Evolutionary conservation across 2,888 invertebrate genomes (phyloP).

Genomic region (Archips crataeganus): DNA sequence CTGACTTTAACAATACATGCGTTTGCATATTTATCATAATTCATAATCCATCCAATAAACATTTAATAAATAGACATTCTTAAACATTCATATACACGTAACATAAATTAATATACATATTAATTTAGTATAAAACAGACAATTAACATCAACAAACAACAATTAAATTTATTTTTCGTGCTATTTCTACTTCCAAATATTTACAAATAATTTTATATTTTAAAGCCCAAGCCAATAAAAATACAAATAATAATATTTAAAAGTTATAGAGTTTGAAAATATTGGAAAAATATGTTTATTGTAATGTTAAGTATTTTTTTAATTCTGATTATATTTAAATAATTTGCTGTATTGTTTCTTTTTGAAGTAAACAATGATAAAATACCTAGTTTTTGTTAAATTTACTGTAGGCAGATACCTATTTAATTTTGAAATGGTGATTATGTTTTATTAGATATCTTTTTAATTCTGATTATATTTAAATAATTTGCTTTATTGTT

Average conservation of each 20-base stretch:
- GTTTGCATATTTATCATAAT: conserved; percentile 8
- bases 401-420: too few species aligned
- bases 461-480: neutral
- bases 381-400: too few species aligned
- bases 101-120: conserved; percentile 24
- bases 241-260: neutral
- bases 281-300: neutral
- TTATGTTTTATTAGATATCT: neutral
- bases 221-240: conserved; percentile 7
- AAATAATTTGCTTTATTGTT: neutral
- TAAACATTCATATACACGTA: conserved; percentile 40
- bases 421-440: too few species aligned
- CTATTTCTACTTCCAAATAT: conserved; percentile 34
- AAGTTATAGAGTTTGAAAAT: neutral
- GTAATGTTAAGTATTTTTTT: neutral
- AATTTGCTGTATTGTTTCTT: neutral
- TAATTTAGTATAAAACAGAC: conserved; percentile 30
- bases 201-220: conserved; percentile 27
- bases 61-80: conserved; percentile 38
- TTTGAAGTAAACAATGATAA: neutral
- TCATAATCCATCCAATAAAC: conserved; percentile 23
- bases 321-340: neutral
- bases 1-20: neutral
- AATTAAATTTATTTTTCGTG: conserved; percentile 26
- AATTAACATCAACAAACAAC: conserved; percentile 42